Evolutionary conservation across 2,113 vertebrate species (phyloP).

Genomic region (Tamias sibiricus): DNA sequence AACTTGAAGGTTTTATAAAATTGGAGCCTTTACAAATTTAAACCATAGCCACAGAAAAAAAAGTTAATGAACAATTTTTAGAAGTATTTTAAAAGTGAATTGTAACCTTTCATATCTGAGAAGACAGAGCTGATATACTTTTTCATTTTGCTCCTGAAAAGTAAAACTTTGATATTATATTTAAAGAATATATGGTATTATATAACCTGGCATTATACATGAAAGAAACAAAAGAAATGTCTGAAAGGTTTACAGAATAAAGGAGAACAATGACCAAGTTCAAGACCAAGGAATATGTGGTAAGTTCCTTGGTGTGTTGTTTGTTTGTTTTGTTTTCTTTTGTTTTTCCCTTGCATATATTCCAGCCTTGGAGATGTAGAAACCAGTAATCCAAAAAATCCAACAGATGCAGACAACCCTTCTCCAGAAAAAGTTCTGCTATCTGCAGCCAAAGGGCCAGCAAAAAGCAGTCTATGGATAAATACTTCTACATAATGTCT

Average conservation of each 20-base stretch:
- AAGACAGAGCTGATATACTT: neutral
- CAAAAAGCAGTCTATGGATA: neutral
- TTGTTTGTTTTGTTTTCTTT: neutral
- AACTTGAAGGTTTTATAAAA: conserved; percentile 68
- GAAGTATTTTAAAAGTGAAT: conserved; percentile 58
- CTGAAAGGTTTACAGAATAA: neutral
- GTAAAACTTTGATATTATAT: neutral
- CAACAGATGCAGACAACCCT: neutral
- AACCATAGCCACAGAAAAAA: conserved; percentile 47
- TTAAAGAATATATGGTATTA: neutral
- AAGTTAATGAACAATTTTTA: conserved; percentile 58
- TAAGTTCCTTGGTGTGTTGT: neutral
- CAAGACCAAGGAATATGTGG: fast-evolving
- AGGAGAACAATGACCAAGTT: neutral
- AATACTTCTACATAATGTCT: neutral
- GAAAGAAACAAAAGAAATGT: neutral
- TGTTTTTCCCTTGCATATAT: neutral
- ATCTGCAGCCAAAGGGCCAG: neutral
- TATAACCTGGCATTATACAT: neutral
- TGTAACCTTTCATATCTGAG: neutral
- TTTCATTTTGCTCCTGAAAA: neutral
- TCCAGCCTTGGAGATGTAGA: neutral
- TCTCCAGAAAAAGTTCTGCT: neutral
- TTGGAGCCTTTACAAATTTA: conserved; percentile 60
- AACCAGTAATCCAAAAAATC: neutral